Evolutionary conservation across 2,113 vertebrate genomes (phyloP).

Genomic region (Tonatia bakeri): DNA sequence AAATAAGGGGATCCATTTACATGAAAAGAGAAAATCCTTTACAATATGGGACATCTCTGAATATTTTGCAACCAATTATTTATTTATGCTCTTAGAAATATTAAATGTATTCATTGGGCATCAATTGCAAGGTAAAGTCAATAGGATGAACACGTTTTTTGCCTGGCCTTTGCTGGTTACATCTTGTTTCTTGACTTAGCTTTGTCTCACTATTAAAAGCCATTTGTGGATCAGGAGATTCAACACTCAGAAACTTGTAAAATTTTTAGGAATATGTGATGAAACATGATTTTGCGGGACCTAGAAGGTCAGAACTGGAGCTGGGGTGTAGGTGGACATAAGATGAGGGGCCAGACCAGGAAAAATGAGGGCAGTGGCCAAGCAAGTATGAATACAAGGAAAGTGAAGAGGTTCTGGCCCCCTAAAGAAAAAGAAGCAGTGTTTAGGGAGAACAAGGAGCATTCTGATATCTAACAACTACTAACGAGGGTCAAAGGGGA

Average conservation of each 20-base stretch:
- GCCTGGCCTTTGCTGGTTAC: background rate
- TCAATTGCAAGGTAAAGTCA: background rate
- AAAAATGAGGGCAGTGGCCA: background rate
- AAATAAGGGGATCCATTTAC: background rate
- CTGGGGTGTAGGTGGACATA: background rate
- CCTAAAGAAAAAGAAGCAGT: background rate
- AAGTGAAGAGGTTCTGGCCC: background rate
- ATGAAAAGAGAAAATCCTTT: background rate
- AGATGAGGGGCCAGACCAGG: background rate
- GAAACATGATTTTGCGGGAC: background rate
- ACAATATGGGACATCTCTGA: background rate
- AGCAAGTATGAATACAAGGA: background rate
- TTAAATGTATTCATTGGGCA: background rate
- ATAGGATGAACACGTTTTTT: background rate
- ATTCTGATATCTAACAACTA: background rate
- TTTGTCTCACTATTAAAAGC: background rate
- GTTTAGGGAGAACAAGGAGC: background rate
- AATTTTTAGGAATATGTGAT: background rate
- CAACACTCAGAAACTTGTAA: background rate
- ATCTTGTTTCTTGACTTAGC: background rate
- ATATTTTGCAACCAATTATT: background rate
- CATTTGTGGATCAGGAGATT: background rate
- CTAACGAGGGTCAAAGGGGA: background rate
- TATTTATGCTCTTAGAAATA: background rate
- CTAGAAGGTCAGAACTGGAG: background rate